Percentiles rank a stretch among this genome's conserved stretches.
These are phyloP conservation scores for Campylomormyrus numenius DNA, from an alignment of 2,113 vertebrate genomes.

Conservation along the genomic window DNA sequence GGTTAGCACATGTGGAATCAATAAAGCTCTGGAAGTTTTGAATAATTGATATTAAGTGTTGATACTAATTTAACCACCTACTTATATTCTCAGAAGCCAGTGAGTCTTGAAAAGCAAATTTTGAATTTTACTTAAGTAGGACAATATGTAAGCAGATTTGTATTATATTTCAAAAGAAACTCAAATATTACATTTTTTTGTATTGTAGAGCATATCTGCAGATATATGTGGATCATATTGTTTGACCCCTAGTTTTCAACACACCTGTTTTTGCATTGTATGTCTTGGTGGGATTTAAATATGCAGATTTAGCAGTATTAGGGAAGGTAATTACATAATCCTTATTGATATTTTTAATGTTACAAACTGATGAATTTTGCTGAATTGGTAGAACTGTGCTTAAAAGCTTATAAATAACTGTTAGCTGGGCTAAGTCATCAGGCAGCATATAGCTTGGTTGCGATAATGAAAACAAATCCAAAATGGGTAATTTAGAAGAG, in stretches of 20 bases:
- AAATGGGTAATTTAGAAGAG: neutral
- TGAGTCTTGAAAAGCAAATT: neutral
- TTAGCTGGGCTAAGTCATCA: neutral
- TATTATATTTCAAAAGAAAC: neutral
- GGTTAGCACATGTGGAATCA: slow-evolving; percentile 43
- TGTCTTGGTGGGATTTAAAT: neutral
- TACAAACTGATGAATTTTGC: neutral
- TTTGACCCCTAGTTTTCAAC: neutral
- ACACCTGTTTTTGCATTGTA: neutral
- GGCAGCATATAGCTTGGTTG: neutral
- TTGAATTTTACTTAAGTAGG: neutral
- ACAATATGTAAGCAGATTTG: neutral
- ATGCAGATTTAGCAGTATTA: neutral
- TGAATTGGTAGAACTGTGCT: neutral
- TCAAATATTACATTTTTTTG: neutral
- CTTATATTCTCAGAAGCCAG: neutral
- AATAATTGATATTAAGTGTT: slow-evolving; percentile 24
- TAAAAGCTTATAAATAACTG: neutral
- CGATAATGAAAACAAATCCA: neutral
- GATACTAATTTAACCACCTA: neutral
- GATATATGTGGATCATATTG: neutral
- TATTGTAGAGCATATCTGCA: neutral
- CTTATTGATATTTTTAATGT: neutral
- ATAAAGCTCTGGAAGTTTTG: slow-evolving; percentile 61
- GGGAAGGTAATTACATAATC: neutral